These are phyloP conservation scores for Sebastes variabilis DNA, from an alignment of 2,797 vertebrate genomes.

Conservation along the genomic window DNA sequence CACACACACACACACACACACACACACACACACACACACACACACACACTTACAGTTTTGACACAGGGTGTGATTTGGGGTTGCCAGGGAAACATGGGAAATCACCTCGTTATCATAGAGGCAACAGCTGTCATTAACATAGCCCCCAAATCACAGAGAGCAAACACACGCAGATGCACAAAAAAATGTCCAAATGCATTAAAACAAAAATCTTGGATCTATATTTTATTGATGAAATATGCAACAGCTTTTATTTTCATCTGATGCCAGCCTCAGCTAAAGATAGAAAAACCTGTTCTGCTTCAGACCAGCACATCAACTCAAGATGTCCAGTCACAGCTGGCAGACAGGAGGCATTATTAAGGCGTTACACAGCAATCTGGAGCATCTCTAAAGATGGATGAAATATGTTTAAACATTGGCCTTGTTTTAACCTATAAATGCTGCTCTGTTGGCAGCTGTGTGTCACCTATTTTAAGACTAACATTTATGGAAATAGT, in stretches of 20 bases:
- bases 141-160: constrained; percentile 39
- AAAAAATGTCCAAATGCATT: not conserved
- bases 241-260: constrained; percentile 33
- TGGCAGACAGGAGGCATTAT: constrained; percentile 38
- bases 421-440: not conserved
- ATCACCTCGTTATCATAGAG: constrained; percentile 66
- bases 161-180: not conserved
- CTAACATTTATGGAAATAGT: constrained; percentile 39
- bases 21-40: constrained; percentile 23
- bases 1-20: constrained; percentile 26
- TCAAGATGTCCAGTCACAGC: constrained; percentile 44
- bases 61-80: constrained; percentile 61
- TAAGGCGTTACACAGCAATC: not conserved
- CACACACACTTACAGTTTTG: constrained; percentile 12
- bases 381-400: not conserved
- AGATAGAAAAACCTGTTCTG: constrained; percentile 33
- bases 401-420: not conserved
- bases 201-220: constrained; percentile 37
- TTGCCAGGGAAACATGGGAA: constrained; percentile 70
- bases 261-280: constrained; percentile 43
- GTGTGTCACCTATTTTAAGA: constrained; percentile 32
- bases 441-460: not conserved
- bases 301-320: constrained; percentile 23
- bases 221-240: constrained; percentile 18
- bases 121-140: constrained; percentile 60